Evolutionary conservation across 2,797 vertebrate genomes (phyloP), one percentile per base, ranked within the genome.

Genomic region (Schizopygopsis pylzovi): DNA sequence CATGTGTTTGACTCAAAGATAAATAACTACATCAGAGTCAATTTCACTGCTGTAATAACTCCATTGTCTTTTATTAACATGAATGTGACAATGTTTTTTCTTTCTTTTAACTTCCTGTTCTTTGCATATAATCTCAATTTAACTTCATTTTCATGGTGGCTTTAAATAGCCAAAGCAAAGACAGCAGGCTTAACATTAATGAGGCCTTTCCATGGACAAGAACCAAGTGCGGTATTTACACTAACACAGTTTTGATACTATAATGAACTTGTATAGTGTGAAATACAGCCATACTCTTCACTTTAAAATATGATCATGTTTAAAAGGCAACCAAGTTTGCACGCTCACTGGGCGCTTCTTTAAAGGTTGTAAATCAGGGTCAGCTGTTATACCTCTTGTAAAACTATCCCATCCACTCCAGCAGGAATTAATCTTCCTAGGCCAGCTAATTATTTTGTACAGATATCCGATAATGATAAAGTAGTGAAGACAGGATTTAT

Each of bases 371-470:
- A 95, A 96, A 96, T 96, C 94, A 95, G 90, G 86, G 81, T 86
- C 70, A 92, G 94, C 94, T 94, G 95, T 93, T 95, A 95, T 95
- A 94, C 93, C 94, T 96, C 95, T 95, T 96, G 94, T 95, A 95
- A 96, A 95, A 93, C 95, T 94, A 95, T 95, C 95, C 94, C 90
- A 92, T 95, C 94, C 93, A 94, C 94, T 95, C 90, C 91, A 89
- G 92, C 92, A 89, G 91, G 92, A 93, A 95, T 95, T 94, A 93
- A 96, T 96, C 95, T 95, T 94, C 92, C 93, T 92, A 94, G 90
- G 93, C 90, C 93, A 95, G 95, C 95, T 95, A 95, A 96, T 96
- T 95, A 96, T 96, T 96, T 95, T 94, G 94, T 95, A 96, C 95
- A 96, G 95, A 95, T 96, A 95, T 94, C 95, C 94, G 88, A 96